These are phyloP conservation scores for Sebastiscus albofasciatus DNA, from an alignment of 2,797 vertebrate species.

Conservation along the genomic window DNA sequence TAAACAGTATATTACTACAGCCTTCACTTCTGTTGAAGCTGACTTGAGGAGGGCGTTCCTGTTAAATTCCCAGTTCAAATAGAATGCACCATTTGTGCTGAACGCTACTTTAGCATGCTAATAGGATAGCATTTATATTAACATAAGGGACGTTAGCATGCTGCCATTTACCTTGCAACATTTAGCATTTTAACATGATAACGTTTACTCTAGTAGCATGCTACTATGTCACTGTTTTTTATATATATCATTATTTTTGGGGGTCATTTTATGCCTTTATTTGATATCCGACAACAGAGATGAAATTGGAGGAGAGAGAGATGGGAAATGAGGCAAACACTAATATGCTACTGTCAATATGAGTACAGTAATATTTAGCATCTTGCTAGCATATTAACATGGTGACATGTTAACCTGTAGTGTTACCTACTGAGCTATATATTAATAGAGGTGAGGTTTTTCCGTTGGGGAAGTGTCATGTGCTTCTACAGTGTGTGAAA, in stretches of 20 bases:
- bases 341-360: background rate
- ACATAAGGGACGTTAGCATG: background rate
- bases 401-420: background rate
- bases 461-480: background rate
- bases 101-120: background rate
- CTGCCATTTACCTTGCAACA: background rate
- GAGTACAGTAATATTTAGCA: background rate
- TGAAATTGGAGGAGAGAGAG: background rate
- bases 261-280: background rate
- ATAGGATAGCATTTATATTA: background rate
- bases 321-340: background rate
- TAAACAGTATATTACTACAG: too few species aligned
- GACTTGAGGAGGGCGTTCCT: too few species aligned
- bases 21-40: too few species aligned
- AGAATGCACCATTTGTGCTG: background rate
- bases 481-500: conserved; percentile 10
- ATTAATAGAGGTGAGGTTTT: background rate
- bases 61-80: too few species aligned
- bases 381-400: background rate
- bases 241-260: background rate
- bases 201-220: background rate
- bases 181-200: background rate
- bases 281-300: background rate
- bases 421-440: background rate
- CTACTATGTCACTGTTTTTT: background rate